Percentiles rank a stretch among this genome's conserved stretches.
Conservation (phyloP, 2,113 vertebrate genomes). For the Tychaedon coryphoeus region DNA sequence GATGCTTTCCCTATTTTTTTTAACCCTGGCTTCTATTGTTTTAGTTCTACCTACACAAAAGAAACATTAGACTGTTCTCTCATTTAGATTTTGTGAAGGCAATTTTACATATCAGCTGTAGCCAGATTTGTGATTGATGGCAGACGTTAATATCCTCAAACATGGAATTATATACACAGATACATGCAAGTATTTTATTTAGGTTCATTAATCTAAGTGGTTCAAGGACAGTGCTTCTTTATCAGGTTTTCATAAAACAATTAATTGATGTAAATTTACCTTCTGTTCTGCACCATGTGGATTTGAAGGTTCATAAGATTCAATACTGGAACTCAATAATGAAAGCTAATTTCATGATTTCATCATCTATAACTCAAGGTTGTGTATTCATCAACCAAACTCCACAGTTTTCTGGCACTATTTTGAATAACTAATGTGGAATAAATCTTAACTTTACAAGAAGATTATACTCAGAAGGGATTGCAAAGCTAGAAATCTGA, state of each 20-base stretch:
- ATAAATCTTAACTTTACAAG: not conserved
- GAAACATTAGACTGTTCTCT: not conserved
- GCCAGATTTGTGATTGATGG: not conserved
- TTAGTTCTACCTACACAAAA: not conserved
- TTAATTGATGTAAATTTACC: conserved; percentile 44
- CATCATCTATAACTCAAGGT: not conserved
- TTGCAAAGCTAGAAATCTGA: conserved; percentile 2
- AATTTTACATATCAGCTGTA: not conserved
- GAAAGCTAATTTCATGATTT: conserved; percentile 5
- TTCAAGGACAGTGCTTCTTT: conserved; percentile 54
- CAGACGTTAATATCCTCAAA: not conserved
- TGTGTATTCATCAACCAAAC: not conserved
- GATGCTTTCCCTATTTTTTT: not conserved
- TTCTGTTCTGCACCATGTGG: conserved; percentile 34
- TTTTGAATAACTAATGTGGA: conserved; percentile 15
- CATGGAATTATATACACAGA: not conserved
- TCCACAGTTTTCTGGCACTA: not conserved
- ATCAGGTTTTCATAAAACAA: conserved; percentile 44
- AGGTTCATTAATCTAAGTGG: conserved; percentile 40
- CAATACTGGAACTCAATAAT: not conserved
- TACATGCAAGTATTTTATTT: conserved; percentile 9
- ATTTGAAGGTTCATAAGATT: conserved; percentile 24
- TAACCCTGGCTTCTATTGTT: not conserved
- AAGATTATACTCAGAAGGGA: not conserved
- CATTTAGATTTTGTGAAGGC: not conserved